These are phyloP conservation scores for Cheilosia variabilis DNA, from an alignment of 2,888 invertebrate genomes.

Conservation along the genomic window DNA sequence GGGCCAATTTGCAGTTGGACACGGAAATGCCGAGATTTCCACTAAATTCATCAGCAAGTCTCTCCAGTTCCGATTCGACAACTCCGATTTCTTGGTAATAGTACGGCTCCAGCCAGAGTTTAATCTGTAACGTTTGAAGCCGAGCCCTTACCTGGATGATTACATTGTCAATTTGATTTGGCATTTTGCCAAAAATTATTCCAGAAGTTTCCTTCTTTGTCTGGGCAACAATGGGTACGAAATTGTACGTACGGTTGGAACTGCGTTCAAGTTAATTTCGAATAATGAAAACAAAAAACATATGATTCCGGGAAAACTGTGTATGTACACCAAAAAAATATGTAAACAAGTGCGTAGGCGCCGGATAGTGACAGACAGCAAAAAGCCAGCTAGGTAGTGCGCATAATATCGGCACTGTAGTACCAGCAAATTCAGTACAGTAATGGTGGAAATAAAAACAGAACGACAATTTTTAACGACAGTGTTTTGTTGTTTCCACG, in stretches of 20 bases:
- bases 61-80: conserved; percentile 84
- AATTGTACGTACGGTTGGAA: background rate
- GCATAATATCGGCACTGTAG: no score
- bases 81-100: conserved; percentile 84
- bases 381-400: conserved; percentile 28
- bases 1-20: conserved; percentile 85
- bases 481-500: no score
- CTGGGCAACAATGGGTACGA: background rate
- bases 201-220: conserved; percentile 33
- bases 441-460: conserved; percentile 10
- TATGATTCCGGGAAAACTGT: conserved; percentile 67
- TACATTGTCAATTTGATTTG: conserved; percentile 85
- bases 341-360: conserved; percentile 51
- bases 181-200: conserved; percentile 76
- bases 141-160: conserved; percentile 87
- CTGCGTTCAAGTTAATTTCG: background rate
- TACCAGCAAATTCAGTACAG: background rate
- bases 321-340: conserved; percentile 32
- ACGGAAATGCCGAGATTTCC: conserved; percentile 85
- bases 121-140: conserved; percentile 88
- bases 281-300: conserved; percentile 47
- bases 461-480: no score
- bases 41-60: conserved; percentile 86
- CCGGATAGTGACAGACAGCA: background rate
- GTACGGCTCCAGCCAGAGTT: conserved; percentile 91